Evolutionary conservation across 2,888 invertebrate species (phyloP), one percentile per base, ranked within the genome.

Genomic region (Zonitis immaculata): DNA sequence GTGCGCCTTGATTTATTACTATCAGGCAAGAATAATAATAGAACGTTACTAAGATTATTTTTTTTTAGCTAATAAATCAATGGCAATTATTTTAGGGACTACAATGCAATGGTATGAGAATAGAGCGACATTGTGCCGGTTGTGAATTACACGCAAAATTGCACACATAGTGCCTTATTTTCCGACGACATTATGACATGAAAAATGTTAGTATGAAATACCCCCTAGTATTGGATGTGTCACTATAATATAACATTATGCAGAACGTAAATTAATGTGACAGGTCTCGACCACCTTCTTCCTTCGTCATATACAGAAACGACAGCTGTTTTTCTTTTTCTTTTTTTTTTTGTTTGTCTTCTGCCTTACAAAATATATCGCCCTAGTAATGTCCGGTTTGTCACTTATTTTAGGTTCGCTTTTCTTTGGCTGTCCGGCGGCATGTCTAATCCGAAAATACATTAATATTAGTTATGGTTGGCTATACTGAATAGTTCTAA

Each of bases 381-480:
- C 63, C 62, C 65, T 57, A 58, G 61, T 66, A 69, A 69, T 71
- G 71, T 72, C 71, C 71, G 70, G 70, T 68, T 67, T 71, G 71
- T 68, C 71, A 67, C 68, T 56, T 28, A 28, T 69, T 67, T 16
- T 63, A 48, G 60, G 51, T 53, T n/a, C 56, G 59, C 39, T 39
- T 66, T 64, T 62, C 68, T 67, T 67, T 65, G 57, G 58, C 61
- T 57, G 61, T 62, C 67, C 68, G 59, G 66, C 66, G 64, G 70
- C 67, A 68, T 63, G 66, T 68, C 73, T 71, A 73, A 74, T 75
- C 71, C 68, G 67, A 70, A 72, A 73, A 73, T 74, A 72, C 72
- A 75, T 73, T 70, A 67, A 70, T 70, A 72, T 75, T 73, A 74
- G 74, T 73, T 72, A 73, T 74, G 74, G 73, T 69, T 69, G 73